Percentiles rank a stretch among this genome's conserved stretches.
Evolutionary conservation across 2,113 vertebrate species (phyloP).

Genomic region (Herpailurus yagouaroundi): DNA sequence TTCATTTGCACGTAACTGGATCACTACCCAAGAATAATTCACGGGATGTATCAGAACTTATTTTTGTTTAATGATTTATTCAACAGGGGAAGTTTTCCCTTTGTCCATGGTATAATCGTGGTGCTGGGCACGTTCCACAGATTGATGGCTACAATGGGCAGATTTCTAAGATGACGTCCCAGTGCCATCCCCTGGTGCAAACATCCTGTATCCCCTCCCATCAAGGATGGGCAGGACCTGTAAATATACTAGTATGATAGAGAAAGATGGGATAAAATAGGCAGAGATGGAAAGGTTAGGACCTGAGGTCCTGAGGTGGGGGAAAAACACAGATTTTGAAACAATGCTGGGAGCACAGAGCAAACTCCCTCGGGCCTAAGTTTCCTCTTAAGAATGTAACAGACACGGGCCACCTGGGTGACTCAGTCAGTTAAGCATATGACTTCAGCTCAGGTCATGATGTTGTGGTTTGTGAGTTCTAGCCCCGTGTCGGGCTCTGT

Average conservation of each 20-base stretch:
- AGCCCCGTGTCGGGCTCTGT: no score
- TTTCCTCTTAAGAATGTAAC: no score
- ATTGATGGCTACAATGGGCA: not conserved
- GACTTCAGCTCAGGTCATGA: no score
- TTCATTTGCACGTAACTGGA: not conserved
- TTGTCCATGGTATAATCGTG: not conserved
- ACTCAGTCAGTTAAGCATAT: no score
- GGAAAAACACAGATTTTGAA: no score
- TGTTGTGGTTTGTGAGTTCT: no score
- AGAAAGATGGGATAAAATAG: no score
- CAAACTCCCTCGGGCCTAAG: no score
- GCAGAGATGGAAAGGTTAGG: no score
- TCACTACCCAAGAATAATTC: slow-evolving; percentile 44
- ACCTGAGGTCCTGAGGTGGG: no score
- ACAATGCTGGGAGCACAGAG: no score
- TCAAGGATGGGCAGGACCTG: not conserved
- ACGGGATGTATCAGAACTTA: not conserved
- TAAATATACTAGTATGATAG: not conserved
- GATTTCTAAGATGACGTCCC: not conserved
- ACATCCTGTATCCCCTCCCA: not conserved
- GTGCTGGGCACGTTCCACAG: not conserved
- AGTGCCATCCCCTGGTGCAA: not conserved
- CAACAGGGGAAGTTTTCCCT: not conserved
- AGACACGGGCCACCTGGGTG: no score
- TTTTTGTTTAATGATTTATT: slow-evolving; percentile 14